These are phyloP conservation scores for Craterocephalus amniculus DNA, from an alignment of 2,797 vertebrate species.

Conservation along the genomic window DNA sequence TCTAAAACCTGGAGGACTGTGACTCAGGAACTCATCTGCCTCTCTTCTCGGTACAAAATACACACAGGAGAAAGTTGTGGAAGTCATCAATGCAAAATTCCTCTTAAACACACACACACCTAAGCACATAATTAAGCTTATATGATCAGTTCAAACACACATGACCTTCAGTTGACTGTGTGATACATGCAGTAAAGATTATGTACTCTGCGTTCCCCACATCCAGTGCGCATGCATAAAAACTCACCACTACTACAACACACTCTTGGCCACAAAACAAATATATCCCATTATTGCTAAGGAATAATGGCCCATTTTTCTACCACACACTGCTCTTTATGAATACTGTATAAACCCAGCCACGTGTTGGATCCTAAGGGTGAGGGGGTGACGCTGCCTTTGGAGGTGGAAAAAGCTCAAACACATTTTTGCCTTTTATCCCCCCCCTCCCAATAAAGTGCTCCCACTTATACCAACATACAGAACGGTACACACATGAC, in stretches of 20 bases:
- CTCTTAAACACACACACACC: constrained; percentile 1
- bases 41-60: neutral
- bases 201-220: constrained; percentile 24
- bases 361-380: constrained; percentile 57
- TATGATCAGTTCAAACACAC: constrained; percentile 14
- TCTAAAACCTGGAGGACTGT: no score
- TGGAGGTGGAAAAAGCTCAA: constrained; percentile 61
- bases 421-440: constrained; percentile 71
- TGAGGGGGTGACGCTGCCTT: constrained; percentile 35
- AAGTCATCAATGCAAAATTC: neutral
- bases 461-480: constrained; percentile 60
- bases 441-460: constrained; percentile 55
- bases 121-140: constrained; percentile 4
- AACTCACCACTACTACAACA: constrained; percentile 22
- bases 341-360: constrained; percentile 79
- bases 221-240: constrained; percentile 17
- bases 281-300: constrained; percentile 69
- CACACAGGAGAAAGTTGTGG: neutral
- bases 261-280: constrained; percentile 65
- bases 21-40: no score
- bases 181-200: constrained; percentile 1
- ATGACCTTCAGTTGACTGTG: constrained; percentile 20
- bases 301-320: constrained; percentile 77
- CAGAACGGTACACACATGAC: constrained; percentile 18
- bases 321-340: constrained; percentile 71